phyloP scores from a whole-genome alignment of 2,888 invertebrate genomes.

The Polymixis flavicincta region DNA sequence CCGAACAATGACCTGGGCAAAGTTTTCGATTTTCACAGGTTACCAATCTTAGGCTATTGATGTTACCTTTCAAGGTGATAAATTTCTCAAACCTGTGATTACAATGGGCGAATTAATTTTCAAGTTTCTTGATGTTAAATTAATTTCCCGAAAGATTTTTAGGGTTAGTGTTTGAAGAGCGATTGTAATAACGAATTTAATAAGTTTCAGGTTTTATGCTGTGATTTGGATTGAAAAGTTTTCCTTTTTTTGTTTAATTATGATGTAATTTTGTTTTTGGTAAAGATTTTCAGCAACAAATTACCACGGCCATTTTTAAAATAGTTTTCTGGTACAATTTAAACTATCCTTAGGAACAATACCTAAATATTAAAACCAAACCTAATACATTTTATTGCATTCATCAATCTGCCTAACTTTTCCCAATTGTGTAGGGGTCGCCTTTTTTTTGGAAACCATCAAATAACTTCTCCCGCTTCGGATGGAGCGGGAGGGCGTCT shows the following conservation, averaged over 20 bases:
- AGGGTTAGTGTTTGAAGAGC: constrained; percentile 44
- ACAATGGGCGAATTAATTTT: constrained; percentile 59
- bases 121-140: constrained; percentile 52
- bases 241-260: not conserved
- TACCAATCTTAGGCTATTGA: constrained; percentile 65
- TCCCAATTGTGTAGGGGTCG: not conserved
- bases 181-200: constrained; percentile 34
- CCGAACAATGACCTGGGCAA: constrained; percentile 71
- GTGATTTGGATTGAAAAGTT: not conserved
- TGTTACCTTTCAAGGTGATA: constrained; percentile 48
- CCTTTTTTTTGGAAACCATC: too few relatives aligned
- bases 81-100: constrained; percentile 45
- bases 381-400: not conserved
- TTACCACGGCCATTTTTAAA: not conserved
- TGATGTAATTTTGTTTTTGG: too few relatives aligned
- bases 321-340: not conserved
- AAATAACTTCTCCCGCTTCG: too few relatives aligned
- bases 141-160: constrained; percentile 45
- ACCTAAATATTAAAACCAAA: not conserved
- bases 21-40: constrained; percentile 63
- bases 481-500: too few relatives aligned
- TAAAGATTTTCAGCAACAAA: not conserved
- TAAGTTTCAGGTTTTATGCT: constrained; percentile 10
- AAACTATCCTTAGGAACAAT: not conserved
- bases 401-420: not conserved